phyloP scores from a whole-genome alignment of 2,888 invertebrate species.

The Drosophila peninsularis region DNA sequence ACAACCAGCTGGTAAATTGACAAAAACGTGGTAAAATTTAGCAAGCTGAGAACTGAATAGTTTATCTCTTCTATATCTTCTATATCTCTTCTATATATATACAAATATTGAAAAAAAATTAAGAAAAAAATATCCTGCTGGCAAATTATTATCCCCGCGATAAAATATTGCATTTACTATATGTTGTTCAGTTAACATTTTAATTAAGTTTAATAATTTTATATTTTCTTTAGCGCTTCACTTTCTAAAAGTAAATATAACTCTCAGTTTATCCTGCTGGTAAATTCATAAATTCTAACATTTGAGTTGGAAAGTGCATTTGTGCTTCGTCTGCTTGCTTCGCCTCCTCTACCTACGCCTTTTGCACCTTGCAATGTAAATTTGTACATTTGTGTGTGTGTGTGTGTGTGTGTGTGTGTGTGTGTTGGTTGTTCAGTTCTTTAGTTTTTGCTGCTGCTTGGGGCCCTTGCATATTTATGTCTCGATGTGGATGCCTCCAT shows the following conservation, averaged over 20 bases:
- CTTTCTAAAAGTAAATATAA: too few species aligned
- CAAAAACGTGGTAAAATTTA: not conserved
- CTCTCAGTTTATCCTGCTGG: too few species aligned
- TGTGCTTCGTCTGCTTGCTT: not conserved
- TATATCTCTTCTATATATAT: too few species aligned
- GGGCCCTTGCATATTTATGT: conserved; percentile 74
- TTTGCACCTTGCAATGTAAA: conserved; percentile 81
- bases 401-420: not conserved
- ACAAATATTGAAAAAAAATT: not conserved
- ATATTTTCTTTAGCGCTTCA: too few species aligned
- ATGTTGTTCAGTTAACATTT: too few species aligned
- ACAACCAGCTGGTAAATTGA: not conserved
- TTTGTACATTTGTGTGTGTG: conserved; percentile 48
- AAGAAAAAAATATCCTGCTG: too few species aligned
- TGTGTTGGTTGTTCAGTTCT: conserved; percentile 29
- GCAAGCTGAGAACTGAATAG: not conserved
- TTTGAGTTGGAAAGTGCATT: conserved; percentile 38
- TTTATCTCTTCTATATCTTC: too few species aligned
- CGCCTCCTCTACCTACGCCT: not conserved
- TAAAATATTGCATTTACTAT: too few species aligned
- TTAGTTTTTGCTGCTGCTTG: conserved; percentile 24
- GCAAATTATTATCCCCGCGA: too few species aligned
- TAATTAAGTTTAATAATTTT: too few species aligned
- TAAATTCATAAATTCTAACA: too few species aligned
- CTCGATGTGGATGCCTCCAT: conserved; percentile 56